Conservation (phyloP, 2,797 vertebrate species). For the Amazonetta brasiliensis region DNA sequence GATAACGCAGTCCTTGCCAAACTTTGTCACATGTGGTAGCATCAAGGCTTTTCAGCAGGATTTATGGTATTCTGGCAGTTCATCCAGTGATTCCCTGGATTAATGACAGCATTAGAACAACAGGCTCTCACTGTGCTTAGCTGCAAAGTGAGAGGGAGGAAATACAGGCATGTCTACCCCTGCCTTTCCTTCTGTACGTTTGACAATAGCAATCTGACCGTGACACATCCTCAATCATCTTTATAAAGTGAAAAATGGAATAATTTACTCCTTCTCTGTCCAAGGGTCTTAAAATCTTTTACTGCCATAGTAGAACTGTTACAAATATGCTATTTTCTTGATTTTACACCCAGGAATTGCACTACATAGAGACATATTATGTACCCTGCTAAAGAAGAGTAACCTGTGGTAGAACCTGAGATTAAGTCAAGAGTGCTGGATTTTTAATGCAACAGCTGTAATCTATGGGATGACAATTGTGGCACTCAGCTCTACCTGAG, state of each 20-base stretch:
- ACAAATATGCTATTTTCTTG: not conserved
- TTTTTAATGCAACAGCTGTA: not conserved
- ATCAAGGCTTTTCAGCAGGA: not conserved
- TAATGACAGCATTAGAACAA: not conserved
- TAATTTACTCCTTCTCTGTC: not conserved
- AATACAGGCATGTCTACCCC: not conserved
- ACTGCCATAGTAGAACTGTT: not conserved
- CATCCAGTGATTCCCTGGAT: not conserved
- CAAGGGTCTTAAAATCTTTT: not conserved
- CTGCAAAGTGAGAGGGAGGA: not conserved
- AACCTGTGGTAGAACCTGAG: not conserved
- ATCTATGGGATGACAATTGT: not conserved
- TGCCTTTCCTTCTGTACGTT: not conserved
- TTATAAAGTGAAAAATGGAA: not conserved
- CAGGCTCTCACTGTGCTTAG: not conserved
- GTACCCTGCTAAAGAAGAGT: not conserved
- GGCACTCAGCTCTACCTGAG: not conserved
- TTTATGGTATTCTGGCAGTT: not conserved
- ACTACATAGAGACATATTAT: rapidly evolving
- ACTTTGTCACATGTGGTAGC: not conserved
- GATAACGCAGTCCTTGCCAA: not conserved
- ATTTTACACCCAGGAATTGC: not conserved
- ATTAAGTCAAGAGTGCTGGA: not conserved
- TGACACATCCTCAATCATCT: not conserved
- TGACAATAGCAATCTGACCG: not conserved